phyloP scores from a whole-genome alignment of 2,888 invertebrate genomes.

The Pseudeuparius sepicola region DNA sequence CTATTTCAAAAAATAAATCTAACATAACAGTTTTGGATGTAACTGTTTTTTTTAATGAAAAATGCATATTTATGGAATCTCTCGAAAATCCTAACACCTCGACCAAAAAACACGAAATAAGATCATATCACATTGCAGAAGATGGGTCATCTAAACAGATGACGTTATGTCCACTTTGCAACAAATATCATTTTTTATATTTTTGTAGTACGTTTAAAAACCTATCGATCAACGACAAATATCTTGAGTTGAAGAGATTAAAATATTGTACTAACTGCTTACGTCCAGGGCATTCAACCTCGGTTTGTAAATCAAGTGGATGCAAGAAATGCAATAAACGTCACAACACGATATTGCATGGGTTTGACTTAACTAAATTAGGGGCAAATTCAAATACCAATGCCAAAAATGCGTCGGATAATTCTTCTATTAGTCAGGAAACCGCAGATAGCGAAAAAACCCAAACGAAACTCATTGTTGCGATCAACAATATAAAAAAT shows the following conservation, averaged over 20 bases:
- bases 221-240: not conserved
- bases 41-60: not conserved
- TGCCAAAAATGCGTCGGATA: no score
- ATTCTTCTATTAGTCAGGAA: no score
- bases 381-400: no score
- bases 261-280: conserved; percentile 12
- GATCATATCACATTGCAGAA: not conserved
- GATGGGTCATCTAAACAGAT: no score
- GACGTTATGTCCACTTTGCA: conserved; percentile 4
- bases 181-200: conserved; percentile 6
- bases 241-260: conserved; percentile 5
- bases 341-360: no score
- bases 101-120: not conserved
- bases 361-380: no score
- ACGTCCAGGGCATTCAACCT: conserved; percentile 1
- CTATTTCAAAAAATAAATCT: not conserved
- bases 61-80: not conserved
- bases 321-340: no score
- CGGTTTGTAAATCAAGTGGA: conserved; percentile 7
- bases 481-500: no score
- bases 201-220: conserved; percentile 3
- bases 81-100: not conserved
- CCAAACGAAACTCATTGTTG: no score
- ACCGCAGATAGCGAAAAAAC: no score
- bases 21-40: not conserved